Evolutionary conservation across 2,888 invertebrate genomes (phyloP), one percentile per base, ranked within the genome.

Genomic region (Nemapogon koenigi): DNA sequence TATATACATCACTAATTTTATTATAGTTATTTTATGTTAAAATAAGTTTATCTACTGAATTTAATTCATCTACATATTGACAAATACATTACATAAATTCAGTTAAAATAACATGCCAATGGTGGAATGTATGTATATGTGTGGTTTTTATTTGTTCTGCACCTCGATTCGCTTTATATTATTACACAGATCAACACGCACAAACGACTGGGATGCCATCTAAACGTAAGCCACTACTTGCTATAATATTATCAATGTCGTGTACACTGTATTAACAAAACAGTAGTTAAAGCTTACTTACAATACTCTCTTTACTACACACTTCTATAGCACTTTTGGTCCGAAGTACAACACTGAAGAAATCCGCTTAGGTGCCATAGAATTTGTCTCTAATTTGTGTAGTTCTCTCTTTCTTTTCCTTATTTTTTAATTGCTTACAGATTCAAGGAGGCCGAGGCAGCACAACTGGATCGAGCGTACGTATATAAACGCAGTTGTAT

Each of bases 361-460:
- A 47, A 55, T 51, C 57, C 52, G 63, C 66, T 66, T 62, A 61
- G 62, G 65, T 62, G 62, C 55, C 59, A 57, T 60, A 59, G 53
- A 52, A 52, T 47, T 60, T 51, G 60, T 53, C 57, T 61, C 48
- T 59, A 46, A 59, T 46, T 54, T 59, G n/a, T 57, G 59, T 56
- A 50, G 59, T 62, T 62, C 62, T 68, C 59, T 72, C 68, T 69
- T 66, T 71, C 71, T 69, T 71, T 70, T 70, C 72, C 73, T 72
- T 72, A 71, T 69, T 68, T 53, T 79, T 73, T 66, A 73, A 78
- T 80, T 80, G 76, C 85, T 89, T 89, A 59, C 89, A 89, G 89
- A 88, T 89, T 88, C 88, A 89, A 89, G 87, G 89, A 89, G 83
- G 82, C 86, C 66, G 89, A 89, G 84, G 86, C 86, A 70, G 86